Evolutionary conservation across 2,113 vertebrate genomes (phyloP).

Genomic region (Phalacrocorax carbo): DNA sequence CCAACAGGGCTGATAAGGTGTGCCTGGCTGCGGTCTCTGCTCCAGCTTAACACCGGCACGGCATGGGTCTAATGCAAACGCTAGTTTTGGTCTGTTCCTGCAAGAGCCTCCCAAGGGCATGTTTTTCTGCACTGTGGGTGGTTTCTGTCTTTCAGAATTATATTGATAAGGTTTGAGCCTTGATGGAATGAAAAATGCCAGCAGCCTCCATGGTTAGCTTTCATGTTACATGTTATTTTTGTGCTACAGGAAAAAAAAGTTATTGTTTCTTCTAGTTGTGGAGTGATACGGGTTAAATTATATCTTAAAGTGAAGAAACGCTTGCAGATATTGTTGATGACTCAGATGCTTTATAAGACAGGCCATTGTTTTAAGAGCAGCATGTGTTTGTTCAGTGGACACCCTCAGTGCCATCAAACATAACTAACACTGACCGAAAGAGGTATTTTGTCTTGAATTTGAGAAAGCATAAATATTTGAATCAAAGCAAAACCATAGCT

Average conservation of each 20-base stretch:
- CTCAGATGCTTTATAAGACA: neutral
- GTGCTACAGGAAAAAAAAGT: neutral
- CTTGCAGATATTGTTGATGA: neutral
- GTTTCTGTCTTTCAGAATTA: neutral
- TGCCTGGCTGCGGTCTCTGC: neutral
- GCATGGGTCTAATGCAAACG: neutral
- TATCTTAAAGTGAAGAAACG: neutral
- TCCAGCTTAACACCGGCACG: neutral
- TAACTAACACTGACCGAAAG: neutral
- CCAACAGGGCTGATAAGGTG: neutral
- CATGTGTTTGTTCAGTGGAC: neutral
- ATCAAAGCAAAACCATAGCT: neutral
- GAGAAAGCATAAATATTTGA: constrained; percentile 36
- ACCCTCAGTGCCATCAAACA: neutral
- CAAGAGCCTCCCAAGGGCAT: neutral
- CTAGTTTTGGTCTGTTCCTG: neutral
- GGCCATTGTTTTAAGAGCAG: constrained; percentile 37
- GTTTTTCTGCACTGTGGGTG: neutral
- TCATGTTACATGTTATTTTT: neutral
- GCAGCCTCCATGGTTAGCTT: neutral
- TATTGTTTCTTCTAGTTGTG: neutral
- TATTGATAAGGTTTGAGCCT: neutral
- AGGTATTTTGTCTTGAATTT: constrained; percentile 24
- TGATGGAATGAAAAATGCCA: neutral
- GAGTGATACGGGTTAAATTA: neutral